Conservation (phyloP, 2,888 invertebrate species). For the Oligia fasciuncula region DNA sequence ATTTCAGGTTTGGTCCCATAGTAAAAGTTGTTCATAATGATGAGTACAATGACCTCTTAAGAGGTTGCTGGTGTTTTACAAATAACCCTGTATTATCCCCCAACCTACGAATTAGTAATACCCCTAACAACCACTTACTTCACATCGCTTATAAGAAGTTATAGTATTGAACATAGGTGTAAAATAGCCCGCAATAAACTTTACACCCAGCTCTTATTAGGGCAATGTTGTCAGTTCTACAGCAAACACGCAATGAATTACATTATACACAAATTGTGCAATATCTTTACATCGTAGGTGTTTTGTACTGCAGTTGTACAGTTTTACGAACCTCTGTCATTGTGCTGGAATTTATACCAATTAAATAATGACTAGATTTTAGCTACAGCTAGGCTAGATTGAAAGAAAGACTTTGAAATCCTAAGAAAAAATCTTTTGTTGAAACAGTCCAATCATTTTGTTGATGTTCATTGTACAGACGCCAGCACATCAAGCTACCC, state of each 20-base stretch:
- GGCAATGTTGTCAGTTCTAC: conserved; percentile 42
- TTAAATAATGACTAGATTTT: conserved; percentile 3
- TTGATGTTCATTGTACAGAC: too few species aligned
- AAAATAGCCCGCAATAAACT: conserved; percentile 43
- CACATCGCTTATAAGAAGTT: conserved; percentile 26
- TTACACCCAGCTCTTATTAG: conserved; percentile 38
- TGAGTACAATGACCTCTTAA: too few species aligned
- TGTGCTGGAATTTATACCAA: conserved; percentile 38
- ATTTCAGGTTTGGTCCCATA: too few species aligned
- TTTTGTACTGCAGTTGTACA: conserved; percentile 41
- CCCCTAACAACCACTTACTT: conserved; percentile 3
- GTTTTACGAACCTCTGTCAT: conserved; percentile 42
- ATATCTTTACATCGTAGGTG: conserved; percentile 48
- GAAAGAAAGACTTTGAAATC: not conserved
- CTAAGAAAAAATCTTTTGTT: not conserved
- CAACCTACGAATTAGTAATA: too few species aligned
- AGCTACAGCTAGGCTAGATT: not conserved
- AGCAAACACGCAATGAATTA: conserved; percentile 49
- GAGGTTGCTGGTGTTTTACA: too few species aligned
- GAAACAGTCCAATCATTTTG: not conserved
- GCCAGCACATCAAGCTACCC: too few species aligned
- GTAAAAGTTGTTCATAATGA: too few species aligned
- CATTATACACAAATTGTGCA: conserved; percentile 46
- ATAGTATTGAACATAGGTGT: conserved; percentile 33
- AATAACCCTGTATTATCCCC: too few species aligned